A percentile compares a stretch with the other conserved stretches of the same genome.
Conservation (phyloP, 2,888 invertebrate genomes). For the Danaus chrysippus region DNA sequence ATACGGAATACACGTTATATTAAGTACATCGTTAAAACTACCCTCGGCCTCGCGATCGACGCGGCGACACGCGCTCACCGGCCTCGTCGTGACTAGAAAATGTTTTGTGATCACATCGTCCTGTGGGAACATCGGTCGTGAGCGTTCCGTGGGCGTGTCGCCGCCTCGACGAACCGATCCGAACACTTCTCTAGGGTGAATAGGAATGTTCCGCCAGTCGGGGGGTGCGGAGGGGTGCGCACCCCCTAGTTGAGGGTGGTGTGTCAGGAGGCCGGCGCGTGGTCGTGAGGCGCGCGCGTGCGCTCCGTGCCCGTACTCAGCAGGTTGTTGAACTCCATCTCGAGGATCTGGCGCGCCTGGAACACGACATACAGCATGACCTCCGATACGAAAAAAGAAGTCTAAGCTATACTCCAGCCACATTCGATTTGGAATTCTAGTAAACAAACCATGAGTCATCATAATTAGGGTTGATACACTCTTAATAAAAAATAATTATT, state of each 20-base stretch:
- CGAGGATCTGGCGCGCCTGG: slow-evolving; percentile 94
- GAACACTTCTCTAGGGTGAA: not conserved
- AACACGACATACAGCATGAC: slow-evolving; percentile 7
- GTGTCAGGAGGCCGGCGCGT: slow-evolving; percentile 69
- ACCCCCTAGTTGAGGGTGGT: slow-evolving; percentile 49
- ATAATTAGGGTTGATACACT: no score
- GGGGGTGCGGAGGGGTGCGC: slow-evolving; percentile 16
- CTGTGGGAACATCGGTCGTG: not conserved
- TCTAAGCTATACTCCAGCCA: no score
- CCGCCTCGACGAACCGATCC: slow-evolving; percentile 20
- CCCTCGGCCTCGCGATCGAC: slow-evolving; percentile 52
- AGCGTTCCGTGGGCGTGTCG: slow-evolving; percentile 25
- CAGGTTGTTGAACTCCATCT: slow-evolving; percentile 93
- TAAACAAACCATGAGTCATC: no score
- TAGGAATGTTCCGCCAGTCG: slow-evolving; percentile 16
- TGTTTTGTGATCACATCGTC: slow-evolving; percentile 6
- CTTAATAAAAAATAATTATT: no score
- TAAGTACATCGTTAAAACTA: slow-evolving; percentile 68
- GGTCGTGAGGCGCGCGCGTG: slow-evolving; percentile 66
- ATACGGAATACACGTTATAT: slow-evolving; percentile 51
- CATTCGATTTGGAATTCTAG: no score
- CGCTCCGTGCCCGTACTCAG: slow-evolving; percentile 91
- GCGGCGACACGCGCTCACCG: not conserved
- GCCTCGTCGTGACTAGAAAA: slow-evolving; percentile 31
- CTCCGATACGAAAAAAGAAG: no score